Evolutionary conservation across 2,888 invertebrate genomes (phyloP), one percentile per base, ranked within the genome.

Genomic region (Horisme vitalbata): DNA sequence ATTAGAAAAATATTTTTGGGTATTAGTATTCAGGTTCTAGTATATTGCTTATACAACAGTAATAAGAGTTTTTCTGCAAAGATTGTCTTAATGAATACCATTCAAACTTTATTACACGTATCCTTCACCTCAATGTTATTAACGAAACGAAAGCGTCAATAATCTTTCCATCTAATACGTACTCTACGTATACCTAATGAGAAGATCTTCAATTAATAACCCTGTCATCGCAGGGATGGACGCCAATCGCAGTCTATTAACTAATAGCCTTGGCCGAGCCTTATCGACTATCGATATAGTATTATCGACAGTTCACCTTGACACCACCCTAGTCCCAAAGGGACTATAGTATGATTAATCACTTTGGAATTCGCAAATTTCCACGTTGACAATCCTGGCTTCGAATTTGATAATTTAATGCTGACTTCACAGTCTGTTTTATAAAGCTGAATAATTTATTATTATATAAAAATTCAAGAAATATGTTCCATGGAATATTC

Each of bases 311-410:
- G 26, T 43, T 50, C 23, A 13, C 36, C 23, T 23, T 43, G 23
- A 35, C 28, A 47, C 46, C 15, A 46, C 52, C 50, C 54, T 59
- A 54, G 28, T 43, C 41, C 48, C 48, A n/a, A 31, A 39, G 58
- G 54, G 60, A 60, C 57, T 61, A 55, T 58, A 65, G 63, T 50
- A 65, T 73, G 73, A 76, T 78, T 71, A 75, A 75, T 75, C 63
- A 66, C 61, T 62, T 58, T 53, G 57, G 65, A 67, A 71, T 69
- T 63, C 56, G 53, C 62, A 61, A 61, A 62, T 63, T 69, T 61
- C 60, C 57, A 61, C 61, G 55, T 55, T 52, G 57, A 67, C 59
- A 63, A 61, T 64, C 58, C 60, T 47, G 56, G 65, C 62, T 68
- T 55, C 57, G 59, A 61, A 66, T 68, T 70, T 61, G 55, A 57